Evolutionary conservation across 2,888 invertebrate species (phyloP), one percentile per base, ranked within the genome.

Genomic region (Eupithecia insigniata): DNA sequence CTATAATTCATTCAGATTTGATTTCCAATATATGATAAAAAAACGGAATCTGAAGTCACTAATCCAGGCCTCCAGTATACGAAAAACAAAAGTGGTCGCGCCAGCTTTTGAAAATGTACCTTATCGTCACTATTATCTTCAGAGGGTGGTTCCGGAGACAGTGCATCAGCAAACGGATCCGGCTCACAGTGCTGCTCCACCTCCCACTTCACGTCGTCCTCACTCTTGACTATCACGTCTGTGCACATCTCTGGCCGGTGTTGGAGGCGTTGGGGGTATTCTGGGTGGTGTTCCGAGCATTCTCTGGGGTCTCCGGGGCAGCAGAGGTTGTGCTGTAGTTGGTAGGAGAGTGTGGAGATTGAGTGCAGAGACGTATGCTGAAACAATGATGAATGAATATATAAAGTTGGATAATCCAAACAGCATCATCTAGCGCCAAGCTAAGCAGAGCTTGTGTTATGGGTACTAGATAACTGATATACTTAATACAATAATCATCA

Each of bases 131-230:
- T 55, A 14, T 55, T 14, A 22, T 55, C 55, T 14, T 55, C 55
- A 14, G 55, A 55, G 3, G 14, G 12, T 5, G 60, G 30, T 18
- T 60, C 60, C 0, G 60, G 60, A 6, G 60, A 30, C 18, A 60
- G 18, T 0, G 60, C n/a, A 32, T 62, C 61, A 30, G 61, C 61
- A 12, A 62, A 62, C 4, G 32, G n/a, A 75, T 88, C 88, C 0
- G 89, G 89, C 32, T 91, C 91, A 8, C 80, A 84, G 51, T 91
- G 89, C 0, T 91, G 89, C 0, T 84, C 84, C 1, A 26, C 4
- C 0, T 18, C 2, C 60, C 60, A 60, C 26, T 55, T 55, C 4
- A 55, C 55, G 4, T 55, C 55, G 0, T 8, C 26, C 61, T 86
- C 86, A 0, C 46, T 70, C 73, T 85, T 84, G 0, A 85, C 73